Base-by-base conservation (phyloP, 2,113 vertebrate species). In the Anoplopoma fimbria region DNA sequence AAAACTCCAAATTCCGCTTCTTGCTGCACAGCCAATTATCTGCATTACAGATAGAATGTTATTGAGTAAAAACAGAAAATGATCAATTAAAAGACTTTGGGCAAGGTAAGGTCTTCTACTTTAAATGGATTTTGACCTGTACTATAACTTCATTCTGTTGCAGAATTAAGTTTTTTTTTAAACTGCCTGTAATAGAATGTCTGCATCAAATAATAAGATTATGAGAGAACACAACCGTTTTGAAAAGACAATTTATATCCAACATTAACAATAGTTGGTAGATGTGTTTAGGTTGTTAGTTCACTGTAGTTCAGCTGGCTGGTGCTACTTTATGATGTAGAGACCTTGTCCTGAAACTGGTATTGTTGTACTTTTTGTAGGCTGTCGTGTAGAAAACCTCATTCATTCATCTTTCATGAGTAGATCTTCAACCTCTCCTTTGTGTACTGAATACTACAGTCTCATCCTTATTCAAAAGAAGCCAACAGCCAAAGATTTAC, bases 401-500 rank as follows among this genome's bases (percentile, higher is more conserved):
- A 38, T 78, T 58, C 83, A 75, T 55, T 82, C 27, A 58, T 85
- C 55, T 55, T 53, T 38, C 23, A 10, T 47, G 55, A 76, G 69
- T 57, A 6, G 21, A 45, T 73, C 27, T 29, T 73, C 51, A 75
- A 67, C 69, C 34, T 12, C 15, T 62, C 23, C 42, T 65, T 29
- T 77, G 55, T 63, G 74, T 69, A 42, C 49, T 79, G 70, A 76
- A 65, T 75, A 25, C 27, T 33, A 23, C 57, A 34, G 63, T 65
- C 70, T 77, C 62, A 62, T 79, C 45, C 38, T 58, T 61, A 79
- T 84, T 85, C 40, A 62, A 25, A 65, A 83, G 72, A 68, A 73
- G 65, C 78, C 55, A 75, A 25, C 69, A 71, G 67, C 36, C 60
- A 60, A 64, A 82, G 62, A 71, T 77, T 77, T 82, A 34, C 55